Percentiles rank a stretch among this genome's conserved stretches.
Evolutionary conservation across 53 echinoderm and acorn worm species (phyloP).

Genomic region (Hippasteria phrygiana): DNA sequence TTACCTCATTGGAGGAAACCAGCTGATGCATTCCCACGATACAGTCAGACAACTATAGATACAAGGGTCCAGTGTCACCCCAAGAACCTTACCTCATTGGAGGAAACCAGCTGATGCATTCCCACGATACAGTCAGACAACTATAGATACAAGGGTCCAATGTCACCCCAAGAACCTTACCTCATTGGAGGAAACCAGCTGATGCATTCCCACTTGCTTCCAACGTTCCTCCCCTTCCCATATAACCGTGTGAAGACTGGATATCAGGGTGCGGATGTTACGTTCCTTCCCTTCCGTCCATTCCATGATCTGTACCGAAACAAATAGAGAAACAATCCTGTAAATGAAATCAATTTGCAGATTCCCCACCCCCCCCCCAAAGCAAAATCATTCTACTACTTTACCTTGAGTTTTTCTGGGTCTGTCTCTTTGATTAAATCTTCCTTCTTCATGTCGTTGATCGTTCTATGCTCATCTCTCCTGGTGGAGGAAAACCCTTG

Average conservation of each 20-base stretch:
- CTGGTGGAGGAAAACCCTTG: constrained; percentile 74
- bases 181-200: constrained; percentile 82
- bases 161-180: constrained; percentile 51
- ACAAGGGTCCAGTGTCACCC: too few relatives aligned
- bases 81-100: too few relatives aligned
- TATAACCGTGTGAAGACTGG: constrained; percentile 84
- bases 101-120: too few relatives aligned
- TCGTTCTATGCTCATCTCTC: constrained; percentile 71
- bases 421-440: constrained; percentile 78
- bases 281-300: constrained; percentile 92
- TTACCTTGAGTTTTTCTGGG: constrained; percentile 81
- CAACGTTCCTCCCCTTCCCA: constrained; percentile 94
- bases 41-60: too few relatives aligned
- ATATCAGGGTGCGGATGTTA: constrained; percentile 86
- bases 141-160: too few relatives aligned
- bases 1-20: too few relatives aligned
- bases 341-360: too few relatives aligned
- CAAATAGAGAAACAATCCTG: not conserved
- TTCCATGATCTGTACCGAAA: constrained; percentile 84
- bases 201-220: constrained; percentile 93
- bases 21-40: too few relatives aligned
- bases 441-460: constrained; percentile 85
- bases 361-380: too few relatives aligned
- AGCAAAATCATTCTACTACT: not conserved
- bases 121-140: too few relatives aligned